Evolutionary conservation across 2,113 vertebrate species (phyloP), one percentile per base, ranked within the genome.

Genomic region (Puntigrus tetrazona): DNA sequence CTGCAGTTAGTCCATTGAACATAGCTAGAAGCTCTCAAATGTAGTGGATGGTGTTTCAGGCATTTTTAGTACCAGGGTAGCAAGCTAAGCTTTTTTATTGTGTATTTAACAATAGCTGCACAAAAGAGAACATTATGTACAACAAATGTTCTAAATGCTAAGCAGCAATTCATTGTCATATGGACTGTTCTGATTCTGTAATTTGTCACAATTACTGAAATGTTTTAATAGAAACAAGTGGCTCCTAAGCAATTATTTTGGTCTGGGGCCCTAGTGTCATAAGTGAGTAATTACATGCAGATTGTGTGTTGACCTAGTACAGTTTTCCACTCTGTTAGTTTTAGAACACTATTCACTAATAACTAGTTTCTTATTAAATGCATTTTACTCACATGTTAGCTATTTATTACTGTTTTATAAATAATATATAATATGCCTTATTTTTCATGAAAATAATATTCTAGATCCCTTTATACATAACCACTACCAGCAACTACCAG

Each of bases 241-340:
- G 0, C 52, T 59, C 11, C 7, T 11, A 38, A 3, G 13, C 9
- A 9, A 41, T 38, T 61, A 52, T 25, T 78, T 20, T 43, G 61
- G 59, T 45, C 55, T 45, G 78, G 59, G 45, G 78, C 38, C 78
- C 38, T 63, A 45, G 59, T 80, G 63, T 50, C 63, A 29, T 70
- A 0, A 14, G 29, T 67, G 43, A n/a, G 22, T 59, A 79, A n/a
- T n/a, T 63, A 57, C 36, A 79, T 43, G 77, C 16, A 57, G 9
- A 57, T 77, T 27, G 13, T 43, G 78, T 78, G 29, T 59, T 16
- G 5, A n/a, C n/a, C n/a, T n/a, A n/a, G 10, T 52, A 6, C 0
- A 22, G 47, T 34, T 52, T 31, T 18, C 27, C 27, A 22, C 2
- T 57, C 18, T 3, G 52, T 3, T 73, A 38, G 82, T 77, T 77